phyloP scores from a whole-genome alignment of 2,797 vertebrate species.

The Melanogrammus aeglefinus region DNA sequence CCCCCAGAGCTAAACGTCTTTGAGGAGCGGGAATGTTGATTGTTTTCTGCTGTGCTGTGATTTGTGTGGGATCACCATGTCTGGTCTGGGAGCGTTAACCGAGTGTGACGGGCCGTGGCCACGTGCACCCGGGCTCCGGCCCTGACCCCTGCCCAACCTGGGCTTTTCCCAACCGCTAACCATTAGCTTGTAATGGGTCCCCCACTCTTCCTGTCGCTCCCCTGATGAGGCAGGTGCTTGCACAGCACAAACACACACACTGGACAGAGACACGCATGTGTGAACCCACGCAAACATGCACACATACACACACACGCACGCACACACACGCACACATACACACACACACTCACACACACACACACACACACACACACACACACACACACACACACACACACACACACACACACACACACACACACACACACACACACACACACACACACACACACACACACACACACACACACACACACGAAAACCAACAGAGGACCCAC shows the following conservation, averaged over 20 bases:
- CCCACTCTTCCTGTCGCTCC: conserved; percentile 25
- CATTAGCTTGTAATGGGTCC: conserved; percentile 68
- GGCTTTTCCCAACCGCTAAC: conserved; percentile 68
- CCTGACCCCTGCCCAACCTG: conserved; percentile 53
- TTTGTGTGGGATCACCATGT: conserved; percentile 48
- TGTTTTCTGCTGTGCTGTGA: conserved; percentile 36
- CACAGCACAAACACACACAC: background rate
- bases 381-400: too few species aligned
- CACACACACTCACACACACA: too few species aligned
- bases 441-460: too few species aligned
- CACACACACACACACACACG: too few species aligned
- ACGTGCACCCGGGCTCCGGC: conserved; percentile 28
- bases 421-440: too few species aligned
- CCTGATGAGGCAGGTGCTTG: conserved; percentile 52
- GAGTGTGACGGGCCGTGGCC: conserved; percentile 21
- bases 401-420: too few species aligned
- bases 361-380: too few species aligned
- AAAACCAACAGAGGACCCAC: too few species aligned
- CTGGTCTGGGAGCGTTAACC: conserved; percentile 41
- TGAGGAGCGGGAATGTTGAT: conserved; percentile 35
- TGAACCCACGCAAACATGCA: too few species aligned
- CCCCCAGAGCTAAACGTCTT: background rate
- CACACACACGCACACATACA: too few species aligned
- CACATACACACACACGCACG: too few species aligned
- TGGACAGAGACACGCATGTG: background rate